Percentiles rank a stretch among this genome's conserved stretches.
These are phyloP conservation scores for Dicyrtomina minuta DNA, from an alignment of 2,888 invertebrate species.

Conservation along the genomic window DNA sequence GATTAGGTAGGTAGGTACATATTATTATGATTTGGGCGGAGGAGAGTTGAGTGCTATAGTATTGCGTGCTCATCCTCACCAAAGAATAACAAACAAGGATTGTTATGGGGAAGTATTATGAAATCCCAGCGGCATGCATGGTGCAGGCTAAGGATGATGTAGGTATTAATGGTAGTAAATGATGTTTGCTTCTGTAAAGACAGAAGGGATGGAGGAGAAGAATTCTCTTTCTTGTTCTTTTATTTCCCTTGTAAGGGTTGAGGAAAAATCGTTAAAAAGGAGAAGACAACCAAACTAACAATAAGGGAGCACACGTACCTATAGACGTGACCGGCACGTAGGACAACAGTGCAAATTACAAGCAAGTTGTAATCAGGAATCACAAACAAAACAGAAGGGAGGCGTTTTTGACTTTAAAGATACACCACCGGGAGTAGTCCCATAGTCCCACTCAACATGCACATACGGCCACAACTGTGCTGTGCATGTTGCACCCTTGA, in stretches of 20 bases:
- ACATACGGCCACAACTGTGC: background rate
- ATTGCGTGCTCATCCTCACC: no score
- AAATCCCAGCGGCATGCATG: no score
- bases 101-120: no score
- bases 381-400: constrained; percentile 17
- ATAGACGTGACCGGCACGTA: background rate
- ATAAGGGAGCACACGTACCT: background rate
- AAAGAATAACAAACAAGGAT: no score
- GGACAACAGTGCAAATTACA: constrained; percentile 21
- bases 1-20: background rate
- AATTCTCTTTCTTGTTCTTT: no score
- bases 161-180: no score
- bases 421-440: background rate
- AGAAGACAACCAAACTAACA: background rate
- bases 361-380: constrained; percentile 14
- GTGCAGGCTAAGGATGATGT: no score
- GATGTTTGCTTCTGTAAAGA: background rate
- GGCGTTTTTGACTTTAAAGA: background rate
- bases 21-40: no score
- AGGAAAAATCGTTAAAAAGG: constrained; percentile 6
- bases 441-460: background rate
- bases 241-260: constrained; percentile 6
- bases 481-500: background rate
- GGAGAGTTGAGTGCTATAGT: no score
- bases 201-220: background rate